These are phyloP conservation scores for Diarsia brunnea DNA, from an alignment of 2,888 invertebrate genomes.

Conservation along the genomic window DNA sequence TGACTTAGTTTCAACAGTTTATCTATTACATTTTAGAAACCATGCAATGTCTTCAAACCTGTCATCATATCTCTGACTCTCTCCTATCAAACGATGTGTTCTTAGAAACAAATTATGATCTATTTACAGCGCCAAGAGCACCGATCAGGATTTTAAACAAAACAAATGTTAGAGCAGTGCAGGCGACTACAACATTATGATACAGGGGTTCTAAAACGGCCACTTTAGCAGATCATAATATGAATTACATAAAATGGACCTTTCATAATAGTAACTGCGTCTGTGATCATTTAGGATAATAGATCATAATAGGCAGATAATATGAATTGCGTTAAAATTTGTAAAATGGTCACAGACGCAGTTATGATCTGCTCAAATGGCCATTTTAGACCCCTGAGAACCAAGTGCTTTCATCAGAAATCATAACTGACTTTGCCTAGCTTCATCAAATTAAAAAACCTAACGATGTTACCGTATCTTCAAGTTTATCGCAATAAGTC, in stretches of 20 bases:
- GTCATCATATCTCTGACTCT: background rate
- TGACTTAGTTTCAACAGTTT: background rate
- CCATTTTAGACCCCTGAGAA: no score
- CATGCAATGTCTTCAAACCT: background rate
- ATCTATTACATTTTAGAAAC: background rate
- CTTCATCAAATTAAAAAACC: background rate
- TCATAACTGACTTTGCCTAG: background rate
- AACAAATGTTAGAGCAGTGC: background rate
- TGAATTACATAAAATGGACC: no score
- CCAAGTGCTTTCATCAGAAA: background rate
- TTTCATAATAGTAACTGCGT: no score
- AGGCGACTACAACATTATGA: background rate
- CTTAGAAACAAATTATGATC: background rate
- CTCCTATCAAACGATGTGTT: background rate
- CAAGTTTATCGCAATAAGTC: background rate
- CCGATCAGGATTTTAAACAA: background rate
- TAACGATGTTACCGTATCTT: background rate
- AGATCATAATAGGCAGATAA: no score
- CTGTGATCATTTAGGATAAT: no score
- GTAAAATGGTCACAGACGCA: no score
- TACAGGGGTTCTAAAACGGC: no score
- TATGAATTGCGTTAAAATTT: no score
- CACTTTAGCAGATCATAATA: no score
- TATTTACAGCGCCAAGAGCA: background rate
- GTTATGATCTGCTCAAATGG: no score